A percentile compares a stretch with the other conserved stretches of the same genome.
phyloP scores from a whole-genome alignment of 1,140 invertebrate genomes.

The Pentalonia nigronervosa region DNA sequence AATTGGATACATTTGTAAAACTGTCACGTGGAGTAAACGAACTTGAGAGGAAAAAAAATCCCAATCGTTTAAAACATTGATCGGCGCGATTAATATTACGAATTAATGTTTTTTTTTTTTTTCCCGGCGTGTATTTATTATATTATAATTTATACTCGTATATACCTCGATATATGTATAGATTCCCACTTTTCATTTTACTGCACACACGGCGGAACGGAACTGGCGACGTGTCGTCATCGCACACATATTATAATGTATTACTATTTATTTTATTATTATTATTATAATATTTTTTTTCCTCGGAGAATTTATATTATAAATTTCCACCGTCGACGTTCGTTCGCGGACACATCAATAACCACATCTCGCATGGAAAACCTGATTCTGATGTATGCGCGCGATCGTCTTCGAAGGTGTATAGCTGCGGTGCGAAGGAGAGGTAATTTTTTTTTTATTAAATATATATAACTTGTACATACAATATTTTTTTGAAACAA shows the following conservation, averaged over 20 bases:
- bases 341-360: slow-evolving; percentile 8
- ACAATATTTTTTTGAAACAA: neutral
- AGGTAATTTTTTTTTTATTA: slow-evolving; percentile 26
- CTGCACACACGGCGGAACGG: no score
- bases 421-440: neutral
- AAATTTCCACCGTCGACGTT: neutral
- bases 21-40: neutral
- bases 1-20: slow-evolving; percentile 38
- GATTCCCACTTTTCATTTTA: neutral
- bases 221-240: neutral
- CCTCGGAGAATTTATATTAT: neutral
- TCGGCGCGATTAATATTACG: neutral
- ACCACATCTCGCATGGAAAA: neutral
- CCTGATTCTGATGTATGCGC: neutral
- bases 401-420: neutral
- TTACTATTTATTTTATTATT: slow-evolving; percentile 27
- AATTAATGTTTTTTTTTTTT: neutral
- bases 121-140: neutral
- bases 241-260: neutral
- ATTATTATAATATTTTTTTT: neutral
- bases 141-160: neutral
- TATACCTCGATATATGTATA: neutral
- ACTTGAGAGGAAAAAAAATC: neutral
- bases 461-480: neutral
- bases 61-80: neutral